phyloP scores from a whole-genome alignment of 2,888 invertebrate species.

The Trichopria drosophilae region DNA sequence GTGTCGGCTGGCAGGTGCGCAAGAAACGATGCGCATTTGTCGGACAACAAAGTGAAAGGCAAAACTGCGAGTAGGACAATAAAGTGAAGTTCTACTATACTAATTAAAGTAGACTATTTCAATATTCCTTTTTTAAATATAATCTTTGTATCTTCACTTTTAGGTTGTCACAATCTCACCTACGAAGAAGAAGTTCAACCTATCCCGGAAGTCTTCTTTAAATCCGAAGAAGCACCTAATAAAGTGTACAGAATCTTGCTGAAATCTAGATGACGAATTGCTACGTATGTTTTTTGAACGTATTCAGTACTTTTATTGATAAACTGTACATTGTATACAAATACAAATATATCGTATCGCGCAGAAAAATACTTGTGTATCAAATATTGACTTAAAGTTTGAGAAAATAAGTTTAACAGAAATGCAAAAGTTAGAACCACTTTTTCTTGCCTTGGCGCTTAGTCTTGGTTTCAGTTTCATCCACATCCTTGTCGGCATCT shows the following conservation, averaged over 20 bases:
- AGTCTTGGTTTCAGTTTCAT: conserved; percentile 60
- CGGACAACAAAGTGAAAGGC: no score
- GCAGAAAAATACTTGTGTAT: conserved; percentile 30
- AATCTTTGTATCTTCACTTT: conserved; percentile 21
- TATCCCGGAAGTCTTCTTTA: conserved; percentile 39
- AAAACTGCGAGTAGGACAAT: no score
- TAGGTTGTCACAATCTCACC: conserved; percentile 40
- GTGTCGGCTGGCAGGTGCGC: no score
- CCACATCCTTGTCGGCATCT: conserved; percentile 67
- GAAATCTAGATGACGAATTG: conserved; percentile 25
- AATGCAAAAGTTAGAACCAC: conserved; percentile 56
- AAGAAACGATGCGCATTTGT: no score
- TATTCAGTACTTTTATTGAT: conserved; percentile 33
- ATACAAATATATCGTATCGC: conserved; percentile 25
- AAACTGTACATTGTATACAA: conserved; percentile 21
- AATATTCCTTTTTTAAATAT: no score
- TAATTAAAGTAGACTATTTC: no score
- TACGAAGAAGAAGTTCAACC: conserved; percentile 42
- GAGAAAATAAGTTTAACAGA: conserved; percentile 28
- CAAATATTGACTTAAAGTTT: conserved; percentile 37
- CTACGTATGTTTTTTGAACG: conserved; percentile 18
- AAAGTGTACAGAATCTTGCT: conserved; percentile 48
- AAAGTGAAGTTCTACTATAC: no score
- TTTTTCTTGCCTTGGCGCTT: conserved; percentile 61
- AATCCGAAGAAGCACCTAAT: conserved; percentile 42